These are phyloP conservation scores for Caenorhabditis auriculariae DNA, from an alignment of 2,888 invertebrate species.

Conservation along the genomic window DNA sequence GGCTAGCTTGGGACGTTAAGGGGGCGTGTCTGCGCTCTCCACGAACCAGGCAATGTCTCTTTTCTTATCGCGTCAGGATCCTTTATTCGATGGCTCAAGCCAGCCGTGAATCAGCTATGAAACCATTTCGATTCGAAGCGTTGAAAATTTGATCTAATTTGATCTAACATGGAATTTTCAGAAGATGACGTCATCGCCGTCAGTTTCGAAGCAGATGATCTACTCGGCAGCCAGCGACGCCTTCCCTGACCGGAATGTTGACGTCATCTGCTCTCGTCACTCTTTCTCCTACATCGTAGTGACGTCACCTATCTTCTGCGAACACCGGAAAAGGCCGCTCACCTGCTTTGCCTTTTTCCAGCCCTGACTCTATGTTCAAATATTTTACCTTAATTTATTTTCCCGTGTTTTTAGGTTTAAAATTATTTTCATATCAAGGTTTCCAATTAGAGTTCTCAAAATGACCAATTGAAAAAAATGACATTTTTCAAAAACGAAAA, in stretches of 20 bases:
- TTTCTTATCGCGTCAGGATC: too few species aligned
- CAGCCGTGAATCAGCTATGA: too few species aligned
- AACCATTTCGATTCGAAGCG: too few species aligned
- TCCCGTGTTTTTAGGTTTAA: conserved; percentile 8
- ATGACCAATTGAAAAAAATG: too few species aligned
- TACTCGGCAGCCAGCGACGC: conserved; percentile 34
- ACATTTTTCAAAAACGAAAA: too few species aligned
- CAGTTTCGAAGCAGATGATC: conserved; percentile 42
- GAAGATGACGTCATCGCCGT: conserved; percentile 38
- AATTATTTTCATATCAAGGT: not conserved
- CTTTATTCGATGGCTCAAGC: too few species aligned
- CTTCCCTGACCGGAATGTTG: conserved; percentile 23
- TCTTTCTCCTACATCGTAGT: conserved; percentile 47
- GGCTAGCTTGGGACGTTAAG: too few species aligned
- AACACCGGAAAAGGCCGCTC: conserved; percentile 35
- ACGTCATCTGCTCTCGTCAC: conserved; percentile 37
- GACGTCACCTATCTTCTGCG: conserved; percentile 44
- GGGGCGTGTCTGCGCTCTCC: too few species aligned
- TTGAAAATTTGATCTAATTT: too few species aligned
- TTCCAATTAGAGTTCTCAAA: not conserved
- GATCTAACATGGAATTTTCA: conserved; percentile 7
- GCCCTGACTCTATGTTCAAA: conserved; percentile 4
- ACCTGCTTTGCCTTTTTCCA: conserved; percentile 41
- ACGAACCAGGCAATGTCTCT: too few species aligned
- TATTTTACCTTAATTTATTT: not conserved